Percentiles rank a stretch among this genome's conserved stretches.
These are phyloP conservation scores for Vanessa atalanta DNA, from an alignment of 1,140 invertebrate genomes.

Conservation along the genomic window DNA sequence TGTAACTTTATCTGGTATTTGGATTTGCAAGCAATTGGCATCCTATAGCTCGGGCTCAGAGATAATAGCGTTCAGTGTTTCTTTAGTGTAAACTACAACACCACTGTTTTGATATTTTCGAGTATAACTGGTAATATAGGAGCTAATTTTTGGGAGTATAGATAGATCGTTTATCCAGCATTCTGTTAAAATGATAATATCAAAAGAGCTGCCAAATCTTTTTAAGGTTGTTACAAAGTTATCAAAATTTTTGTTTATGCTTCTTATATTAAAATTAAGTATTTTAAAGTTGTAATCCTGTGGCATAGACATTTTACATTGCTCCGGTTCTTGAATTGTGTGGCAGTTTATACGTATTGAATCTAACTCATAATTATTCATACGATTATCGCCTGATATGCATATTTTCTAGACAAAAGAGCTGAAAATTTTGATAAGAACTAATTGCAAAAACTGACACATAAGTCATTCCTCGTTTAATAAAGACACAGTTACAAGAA, in stretches of 20 bases:
- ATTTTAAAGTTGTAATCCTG: conserved; percentile 24
- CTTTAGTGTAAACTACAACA: conserved; percentile 40
- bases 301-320: conserved; percentile 13
- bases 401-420: conserved; percentile 15
- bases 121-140: conserved; percentile 20
- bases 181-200: conserved; percentile 14
- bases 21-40: conserved; percentile 35
- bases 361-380: conserved; percentile 17
- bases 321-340: conserved; percentile 5
- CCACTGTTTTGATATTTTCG: conserved; percentile 43
- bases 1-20: conserved; percentile 5
- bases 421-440: conserved; percentile 8
- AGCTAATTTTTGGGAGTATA: conserved; percentile 16
- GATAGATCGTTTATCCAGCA: conserved; percentile 5
- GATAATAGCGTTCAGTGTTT: conserved; percentile 16
- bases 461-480: conserved; percentile 10
- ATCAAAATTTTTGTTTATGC: conserved; percentile 19
- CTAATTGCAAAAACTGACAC: conserved; percentile 21
- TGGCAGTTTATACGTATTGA: conserved; percentile 5
- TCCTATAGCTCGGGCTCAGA: conserved; percentile 37
- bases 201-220: conserved; percentile 7
- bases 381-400: conserved; percentile 15
- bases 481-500: conserved; percentile 22
- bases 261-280: conserved; percentile 22
- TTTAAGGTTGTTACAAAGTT: conserved; percentile 12